These are phyloP conservation scores for Uria aalge DNA, from an alignment of 2,113 vertebrate genomes.

Conservation along the genomic window DNA sequence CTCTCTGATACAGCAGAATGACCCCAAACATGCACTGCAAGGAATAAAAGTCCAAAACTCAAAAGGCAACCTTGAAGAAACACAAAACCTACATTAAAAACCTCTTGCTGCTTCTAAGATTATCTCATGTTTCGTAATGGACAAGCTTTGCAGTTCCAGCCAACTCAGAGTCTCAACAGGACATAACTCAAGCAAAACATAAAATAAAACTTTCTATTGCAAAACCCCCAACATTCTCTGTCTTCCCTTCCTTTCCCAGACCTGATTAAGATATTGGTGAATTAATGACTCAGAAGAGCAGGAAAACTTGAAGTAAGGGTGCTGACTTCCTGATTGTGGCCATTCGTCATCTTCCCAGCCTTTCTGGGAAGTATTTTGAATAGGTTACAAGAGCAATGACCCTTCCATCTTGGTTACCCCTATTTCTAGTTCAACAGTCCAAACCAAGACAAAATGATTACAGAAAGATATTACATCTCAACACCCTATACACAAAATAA, in stretches of 20 bases:
- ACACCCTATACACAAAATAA: background rate
- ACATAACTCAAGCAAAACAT: background rate
- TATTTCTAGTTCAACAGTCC: background rate
- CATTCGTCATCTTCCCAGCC: background rate
- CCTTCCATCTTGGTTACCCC: background rate
- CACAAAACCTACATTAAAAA: background rate
- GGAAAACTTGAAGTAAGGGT: background rate
- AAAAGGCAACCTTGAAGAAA: background rate
- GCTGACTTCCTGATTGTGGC: background rate
- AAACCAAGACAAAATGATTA: background rate
- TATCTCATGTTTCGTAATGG: background rate
- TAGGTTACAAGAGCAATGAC: background rate
- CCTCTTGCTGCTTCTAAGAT: background rate
- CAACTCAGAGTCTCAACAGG: background rate
- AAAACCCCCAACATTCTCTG: background rate
- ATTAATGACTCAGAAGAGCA: background rate
- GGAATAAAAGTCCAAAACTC: background rate
- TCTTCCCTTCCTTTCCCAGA: background rate
- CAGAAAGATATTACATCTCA: background rate
- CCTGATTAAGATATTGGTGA: background rate
- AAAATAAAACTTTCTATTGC: background rate
- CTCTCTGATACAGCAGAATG: background rate
- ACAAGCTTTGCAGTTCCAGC: background rate
- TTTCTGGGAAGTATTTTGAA: background rate
- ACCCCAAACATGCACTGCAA: background rate